A percentile compares a stretch with the other conserved stretches of the same genome.
These are phyloP conservation scores for Cryptoblepharus egeriae DNA, from an alignment of 2,797 vertebrate genomes.

Conservation along the genomic window DNA sequence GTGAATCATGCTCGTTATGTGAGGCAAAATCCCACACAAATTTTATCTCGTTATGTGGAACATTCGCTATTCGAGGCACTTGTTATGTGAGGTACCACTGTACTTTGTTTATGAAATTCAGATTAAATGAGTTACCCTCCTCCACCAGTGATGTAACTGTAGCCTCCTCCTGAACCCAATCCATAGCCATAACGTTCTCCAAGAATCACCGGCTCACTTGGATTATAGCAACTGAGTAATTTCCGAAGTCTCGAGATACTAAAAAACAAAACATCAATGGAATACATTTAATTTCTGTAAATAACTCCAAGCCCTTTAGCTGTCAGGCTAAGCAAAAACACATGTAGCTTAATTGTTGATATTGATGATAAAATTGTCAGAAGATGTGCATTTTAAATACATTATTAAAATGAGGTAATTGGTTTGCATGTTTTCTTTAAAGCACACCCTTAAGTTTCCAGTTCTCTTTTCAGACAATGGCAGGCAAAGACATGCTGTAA, in stretches of 20 bases:
- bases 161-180: constrained; percentile 92
- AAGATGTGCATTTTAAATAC: neutral
- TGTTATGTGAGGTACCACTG: too few species aligned
- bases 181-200: constrained; percentile 96
- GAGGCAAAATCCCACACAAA: too few species aligned
- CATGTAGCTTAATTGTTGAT: constrained; percentile 17
- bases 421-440: neutral
- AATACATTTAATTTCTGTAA: constrained; percentile 23
- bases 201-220: constrained; percentile 86
- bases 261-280: constrained; percentile 24
- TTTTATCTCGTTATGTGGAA: too few species aligned
- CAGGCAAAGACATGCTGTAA: too few species aligned
- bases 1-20: too few species aligned
- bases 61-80: too few species aligned
- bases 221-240: constrained; percentile 92
- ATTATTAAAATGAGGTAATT: constrained; percentile 9
- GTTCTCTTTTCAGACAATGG: too few species aligned
- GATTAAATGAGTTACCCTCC: constrained; percentile 86
- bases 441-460: neutral
- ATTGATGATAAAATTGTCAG: constrained; percentile 6
- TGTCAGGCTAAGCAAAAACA: constrained; percentile 23
- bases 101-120: neutral
- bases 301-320: neutral
- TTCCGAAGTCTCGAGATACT: constrained; percentile 89
- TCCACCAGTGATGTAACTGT: constrained; percentile 96